Conservation (phyloP, 2,113 vertebrate genomes). For the Myanophis thanlyinensis region DNA sequence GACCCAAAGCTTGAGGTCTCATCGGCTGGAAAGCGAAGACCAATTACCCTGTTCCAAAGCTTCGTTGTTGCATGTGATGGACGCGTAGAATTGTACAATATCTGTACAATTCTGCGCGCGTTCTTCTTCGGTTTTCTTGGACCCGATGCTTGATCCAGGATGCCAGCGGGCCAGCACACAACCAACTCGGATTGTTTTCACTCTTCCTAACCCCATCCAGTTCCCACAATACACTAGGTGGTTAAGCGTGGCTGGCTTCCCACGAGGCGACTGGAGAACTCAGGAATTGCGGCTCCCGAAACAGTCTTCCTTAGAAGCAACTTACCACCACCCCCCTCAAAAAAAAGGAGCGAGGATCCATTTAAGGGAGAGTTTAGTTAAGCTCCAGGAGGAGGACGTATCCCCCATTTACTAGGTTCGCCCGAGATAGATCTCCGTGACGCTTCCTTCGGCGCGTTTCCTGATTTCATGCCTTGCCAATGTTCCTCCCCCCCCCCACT, state of each 20-base stretch:
- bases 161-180: not conserved
- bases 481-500: not conserved
- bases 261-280: not conserved
- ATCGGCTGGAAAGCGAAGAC: not conserved
- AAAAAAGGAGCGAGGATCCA: not conserved
- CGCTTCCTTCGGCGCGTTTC: not conserved
- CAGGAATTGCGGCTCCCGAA: not conserved
- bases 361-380: not conserved
- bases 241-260: not conserved
- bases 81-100: not conserved
- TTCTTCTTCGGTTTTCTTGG: not conserved
- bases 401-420: not conserved
- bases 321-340: too few relatives aligned
- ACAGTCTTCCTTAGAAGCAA: not conserved
- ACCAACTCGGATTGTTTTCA: not conserved
- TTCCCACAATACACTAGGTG: not conserved
- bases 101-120: not conserved
- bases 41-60: not conserved
- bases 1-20: not conserved
- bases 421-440: conserved; percentile 24
- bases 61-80: not conserved
- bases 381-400: not conserved
- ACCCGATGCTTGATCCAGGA: not conserved
- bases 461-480: not conserved
- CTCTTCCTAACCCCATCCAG: not conserved